Evolutionary conservation across 2,797 vertebrate genomes (phyloP).

Genomic region (Oreortyx pictus): DNA sequence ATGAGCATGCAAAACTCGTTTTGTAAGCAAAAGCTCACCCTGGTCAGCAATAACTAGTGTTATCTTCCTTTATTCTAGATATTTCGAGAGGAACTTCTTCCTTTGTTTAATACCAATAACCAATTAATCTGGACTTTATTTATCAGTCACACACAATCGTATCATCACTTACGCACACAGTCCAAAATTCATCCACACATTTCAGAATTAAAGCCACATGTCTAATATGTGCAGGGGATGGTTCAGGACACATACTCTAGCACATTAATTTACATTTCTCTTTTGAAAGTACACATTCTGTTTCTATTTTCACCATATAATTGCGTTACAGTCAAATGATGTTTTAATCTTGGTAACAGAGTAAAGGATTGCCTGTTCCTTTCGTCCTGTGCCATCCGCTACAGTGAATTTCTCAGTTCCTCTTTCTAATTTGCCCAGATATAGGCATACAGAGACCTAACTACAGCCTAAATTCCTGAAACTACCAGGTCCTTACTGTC

Average conservation of each 20-base stretch:
- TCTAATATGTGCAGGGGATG: not conserved
- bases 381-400: not conserved
- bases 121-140: conserved; percentile 53
- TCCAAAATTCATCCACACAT: not conserved
- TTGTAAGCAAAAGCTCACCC: conserved; percentile 3
- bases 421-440: not conserved
- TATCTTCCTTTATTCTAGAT: conserved; percentile 26
- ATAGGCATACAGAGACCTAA: not conserved
- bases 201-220: not conserved
- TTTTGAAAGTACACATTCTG: not conserved
- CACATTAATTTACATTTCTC: not conserved
- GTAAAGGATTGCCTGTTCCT: not conserved
- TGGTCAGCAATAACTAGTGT: not conserved
- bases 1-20: not conserved
- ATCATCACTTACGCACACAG: not conserved
- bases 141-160: conserved; percentile 7
- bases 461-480: not conserved
- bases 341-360: not conserved
- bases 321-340: not conserved
- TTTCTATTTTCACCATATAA: no score
- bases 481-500: not conserved
- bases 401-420: not conserved
- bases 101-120: conserved; percentile 62
- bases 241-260: not conserved
- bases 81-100: conserved; percentile 46